Evolutionary conservation across 2,797 vertebrate genomes (phyloP), one percentile per base, ranked within the genome.

Genomic region (Sebastes glaucus): DNA sequence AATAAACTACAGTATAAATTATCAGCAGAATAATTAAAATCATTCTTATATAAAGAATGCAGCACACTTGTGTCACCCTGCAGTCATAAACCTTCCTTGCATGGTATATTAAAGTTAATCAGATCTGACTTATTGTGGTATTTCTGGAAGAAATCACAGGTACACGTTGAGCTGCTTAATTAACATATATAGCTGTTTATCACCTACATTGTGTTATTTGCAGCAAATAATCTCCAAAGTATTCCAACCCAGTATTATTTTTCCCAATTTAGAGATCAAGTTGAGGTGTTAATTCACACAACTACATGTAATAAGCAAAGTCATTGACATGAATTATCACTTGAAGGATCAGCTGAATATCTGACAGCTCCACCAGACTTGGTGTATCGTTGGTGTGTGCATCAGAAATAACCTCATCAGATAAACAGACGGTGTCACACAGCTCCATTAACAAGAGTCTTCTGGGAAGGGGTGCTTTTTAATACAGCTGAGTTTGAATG

Each of bases 401-500:
- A 62, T 90, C 71, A 76, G 79, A 86, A 83, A 83, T 73, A 84
- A 90, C 83, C 80, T 87, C 82, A 85, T 90, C 86, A 85, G 82
- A 88, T 85, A 87, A 92, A 90, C 86, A 85, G 81, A 74, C 72
- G 72, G 71, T 61, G 81, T 87, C 84, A 88, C 84, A 85, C 84
- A 69, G 82, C 88, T 92, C 89, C 89, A 93, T 92, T 92, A 90
- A 83, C 77, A 62, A 22, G 7, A 79, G 87, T 81, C 91, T 88
- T 90, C 74, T 75, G 88, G 86, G 88, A 81, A 84, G 87, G 87
- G 82, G 77, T 74, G 80, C 81, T 85, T 86, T 93, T 88, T 91
- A 90, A 87, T 88, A 88, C 75, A 85, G 81, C 80, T 78, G 78
- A 87, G 90, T 91, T 86, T 88, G 69, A 90, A 90, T 87, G 81